Evolutionary conservation across 2,888 invertebrate species (phyloP).

Genomic region (Eilema sororculum): DNA sequence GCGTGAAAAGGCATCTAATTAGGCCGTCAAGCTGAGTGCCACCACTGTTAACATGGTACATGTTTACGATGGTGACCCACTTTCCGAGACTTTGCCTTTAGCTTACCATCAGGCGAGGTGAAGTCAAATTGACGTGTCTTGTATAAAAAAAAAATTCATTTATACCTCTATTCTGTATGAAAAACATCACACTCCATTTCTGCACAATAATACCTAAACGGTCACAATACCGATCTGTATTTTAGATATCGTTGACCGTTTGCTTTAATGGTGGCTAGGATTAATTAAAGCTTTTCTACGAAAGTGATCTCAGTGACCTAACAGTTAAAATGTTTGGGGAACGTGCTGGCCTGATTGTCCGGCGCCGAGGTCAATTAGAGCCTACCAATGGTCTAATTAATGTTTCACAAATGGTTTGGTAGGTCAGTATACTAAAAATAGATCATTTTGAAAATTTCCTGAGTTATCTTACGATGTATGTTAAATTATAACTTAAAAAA

Average conservation of each 20-base stretch:
- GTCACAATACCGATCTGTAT: neutral
- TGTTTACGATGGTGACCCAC: no score
- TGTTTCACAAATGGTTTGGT: neutral
- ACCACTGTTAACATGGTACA: no score
- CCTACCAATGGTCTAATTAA: conserved; percentile 28
- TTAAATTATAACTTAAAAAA: neutral
- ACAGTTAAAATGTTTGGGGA: conserved; percentile 42
- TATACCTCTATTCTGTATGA: no score
- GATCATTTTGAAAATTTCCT: conserved; percentile 16
- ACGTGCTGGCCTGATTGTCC: conserved; percentile 26
- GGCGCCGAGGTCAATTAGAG: conserved; percentile 28
- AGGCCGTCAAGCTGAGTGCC: no score
- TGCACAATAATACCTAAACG: neutral
- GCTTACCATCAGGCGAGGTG: no score
- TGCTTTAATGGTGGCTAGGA: neutral
- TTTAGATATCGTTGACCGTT: neutral
- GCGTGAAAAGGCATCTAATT: no score
- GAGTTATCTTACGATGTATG: neutral
- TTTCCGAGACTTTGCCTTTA: no score
- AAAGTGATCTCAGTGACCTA: conserved; percentile 37
- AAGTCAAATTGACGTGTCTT: no score
- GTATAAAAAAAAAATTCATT: no score
- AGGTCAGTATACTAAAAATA: conserved; percentile 13
- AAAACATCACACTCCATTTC: neutral
- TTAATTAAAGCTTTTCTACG: conserved; percentile 37